Evolutionary conservation across 2,888 invertebrate species (phyloP), one percentile per base, ranked within the genome.

Genomic region (Hydroisotoma schaefferi): DNA sequence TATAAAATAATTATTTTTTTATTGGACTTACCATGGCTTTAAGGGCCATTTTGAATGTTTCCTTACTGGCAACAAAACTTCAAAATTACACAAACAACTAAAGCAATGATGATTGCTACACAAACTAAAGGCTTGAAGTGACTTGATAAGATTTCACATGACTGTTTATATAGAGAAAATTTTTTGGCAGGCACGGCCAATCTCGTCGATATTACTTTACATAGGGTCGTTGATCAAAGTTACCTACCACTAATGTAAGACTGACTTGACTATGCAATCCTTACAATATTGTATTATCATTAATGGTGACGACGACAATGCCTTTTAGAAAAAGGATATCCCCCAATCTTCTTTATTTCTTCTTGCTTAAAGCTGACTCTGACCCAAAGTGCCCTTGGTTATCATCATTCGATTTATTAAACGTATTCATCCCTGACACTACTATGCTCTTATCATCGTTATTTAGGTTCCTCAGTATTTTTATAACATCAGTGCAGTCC

Each of bases 101-200:
- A 43, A 20, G 46, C 46, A 22, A 18, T 51, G 65, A 54, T 66
- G 66, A 46, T 58, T 55, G 28, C 58, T 55, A 61, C 62, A 63
- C 63, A 58, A 61, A 56, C 60, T 55, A 55, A 59, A 59, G 49
- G 60, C 57, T 60, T 60, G 57, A 63, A 66, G 63, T 66, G 66
- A 58, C 59, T 61, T 52, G 59, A 66, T 62, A 66, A 59, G 62
- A 63, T 51, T 66, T 58, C 60, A 57, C 55, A 55, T 55, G 57
- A 62, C 62, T 59, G 66, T 63, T 66, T 66, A 66, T 63, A 66
- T 66, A 66, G 60, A 61, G 46, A 54, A 58, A 52, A 55, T 66
- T 60, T 57, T 48, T 61, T 61, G 61, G 61, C 59, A 61, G n/a
- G 38, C 56, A 56, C 49, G 37, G 33, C 47, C 29, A 53, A 40